Conservation (phyloP, 2,113 vertebrate genomes). For the Antennarius striatus region DNA sequence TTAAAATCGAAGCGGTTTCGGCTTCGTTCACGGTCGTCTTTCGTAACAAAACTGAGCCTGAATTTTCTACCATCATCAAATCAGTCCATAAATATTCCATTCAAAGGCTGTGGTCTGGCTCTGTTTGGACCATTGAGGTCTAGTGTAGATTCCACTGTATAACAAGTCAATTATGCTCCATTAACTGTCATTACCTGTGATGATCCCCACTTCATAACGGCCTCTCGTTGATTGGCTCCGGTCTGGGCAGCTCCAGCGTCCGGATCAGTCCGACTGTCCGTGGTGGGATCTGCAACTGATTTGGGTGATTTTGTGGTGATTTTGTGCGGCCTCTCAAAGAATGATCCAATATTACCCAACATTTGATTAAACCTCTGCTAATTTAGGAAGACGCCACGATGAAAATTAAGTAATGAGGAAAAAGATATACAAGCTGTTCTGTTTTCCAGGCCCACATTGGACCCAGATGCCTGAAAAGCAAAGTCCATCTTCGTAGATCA, state of each 20-base stretch:
- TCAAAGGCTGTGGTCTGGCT: conserved; percentile 9
- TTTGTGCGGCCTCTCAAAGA: conserved; percentile 13
- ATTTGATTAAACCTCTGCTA: conserved; percentile 41
- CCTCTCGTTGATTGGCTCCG: neutral
- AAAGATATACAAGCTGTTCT: conserved; percentile 30
- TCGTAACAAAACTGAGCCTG: conserved; percentile 15
- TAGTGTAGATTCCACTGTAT: conserved; percentile 42
- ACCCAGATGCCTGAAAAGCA: conserved; percentile 21
- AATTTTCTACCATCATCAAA: conserved; percentile 25
- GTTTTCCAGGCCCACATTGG: conserved; percentile 30
- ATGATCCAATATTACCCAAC: conserved; percentile 35
- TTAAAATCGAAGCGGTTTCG: neutral
- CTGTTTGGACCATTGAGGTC: conserved; percentile 15
- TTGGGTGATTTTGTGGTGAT: conserved; percentile 39
- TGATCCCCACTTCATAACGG: conserved; percentile 42
- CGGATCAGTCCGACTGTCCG: conserved; percentile 16
- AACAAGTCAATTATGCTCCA: conserved; percentile 51
- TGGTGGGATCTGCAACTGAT: conserved; percentile 30
- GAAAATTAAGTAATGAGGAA: conserved; percentile 20
- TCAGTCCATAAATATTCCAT: conserved; percentile 13
- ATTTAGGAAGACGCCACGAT: conserved; percentile 29
- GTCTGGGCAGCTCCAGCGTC: neutral
- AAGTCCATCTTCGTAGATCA: too few species aligned
- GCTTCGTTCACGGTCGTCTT: neutral
- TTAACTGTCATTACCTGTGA: conserved; percentile 62